Base-by-base conservation (phyloP, 2,797 vertebrate genomes). In the Cephalopachus bancanus region DNA sequence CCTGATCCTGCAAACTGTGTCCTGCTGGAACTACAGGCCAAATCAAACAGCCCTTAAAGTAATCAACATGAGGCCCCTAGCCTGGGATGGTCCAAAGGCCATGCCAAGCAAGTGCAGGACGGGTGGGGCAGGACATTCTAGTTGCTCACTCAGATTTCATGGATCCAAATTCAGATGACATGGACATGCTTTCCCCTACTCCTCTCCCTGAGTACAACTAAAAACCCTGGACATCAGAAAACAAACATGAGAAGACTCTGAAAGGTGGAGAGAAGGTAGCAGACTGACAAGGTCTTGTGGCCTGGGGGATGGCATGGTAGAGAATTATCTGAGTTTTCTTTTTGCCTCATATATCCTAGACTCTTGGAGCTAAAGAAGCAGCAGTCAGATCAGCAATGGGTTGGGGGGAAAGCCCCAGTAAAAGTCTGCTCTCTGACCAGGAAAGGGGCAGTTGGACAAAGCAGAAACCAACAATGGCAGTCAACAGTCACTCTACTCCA, bases 121-220 rank as follows among this genome's bases (percentile, higher is more conserved):
- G 3, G 22, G 49, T 11, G 16, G 1, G 53, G 30, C 20, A 19
- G 1, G 49, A 76, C 60, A 19, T 0, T 5, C 22, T 1, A 30
- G 11, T 53, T 1, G 8, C 60, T 78, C 80, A 15, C 49, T 16
- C 79, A 20, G n/a, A 78, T 28, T 51, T 17, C 75, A 37, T 1
- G 0, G 55, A 24, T n/a, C 65, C 71, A 69, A 51, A 59, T 22
- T 44, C 86, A 79, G 72, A 24, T 28, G 17, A 37, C 62, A 59
- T 5, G 15, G 7, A 83, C 0, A 12, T 20, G 14, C n/a, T 53
- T 64, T 44, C n/a, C 59, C 75, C 30, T 78, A 12, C 10, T 67
- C 30, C 17, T 49, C 93, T 67, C 44, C 57, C 57, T 26, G 49
- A 65, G 57, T 10, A n/a, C 53, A 85, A 59, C 37, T 37, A 51